Base-by-base conservation (phyloP, 2,797 vertebrate species). In the Lateolabrax maculatus region DNA sequence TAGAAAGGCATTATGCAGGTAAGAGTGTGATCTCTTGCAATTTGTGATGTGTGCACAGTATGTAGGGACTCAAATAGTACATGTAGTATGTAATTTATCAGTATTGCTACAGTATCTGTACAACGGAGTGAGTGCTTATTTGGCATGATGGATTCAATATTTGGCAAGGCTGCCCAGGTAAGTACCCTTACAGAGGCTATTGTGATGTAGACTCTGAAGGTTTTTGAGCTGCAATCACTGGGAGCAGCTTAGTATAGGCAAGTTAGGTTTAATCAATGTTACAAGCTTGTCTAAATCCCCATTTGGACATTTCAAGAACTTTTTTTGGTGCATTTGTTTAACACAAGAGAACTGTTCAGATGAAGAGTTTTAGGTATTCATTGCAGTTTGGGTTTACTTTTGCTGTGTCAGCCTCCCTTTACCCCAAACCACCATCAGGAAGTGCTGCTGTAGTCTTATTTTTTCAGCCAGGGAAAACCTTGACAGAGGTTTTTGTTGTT, bases 381-480 rank as follows among this genome's bases (percentile, higher is more conserved):
- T 46, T 67, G 8, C 25, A 48, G 25, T 48, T 52, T 46, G 21
- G n/a, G 4, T 79, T 77, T 63, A 68, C 25, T 31, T 80, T 46
- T 73, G 2, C 49, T 76, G 57, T 41, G 61, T 69, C 72, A 74
- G 41, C 69, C 37, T 75, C 27, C 18, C 9, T 80, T 73, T 69
- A 58, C 44, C 31, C 36, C 37, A 48, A 69, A 71, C 36, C 62
- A 56, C 10, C 39, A 46, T 9, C 53, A 58, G n/a, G 29, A 80
- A 61, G 43, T 43, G 21, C 64, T 71, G 36, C 66, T 53, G 36
- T 21, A 15, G 10, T 43, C 55, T 53, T 43, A 69, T 8, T 55
- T 70, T 55, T 11, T n/a, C n/a, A 68, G 55, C 2, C 16, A 2
- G 11, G 5, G n/a, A 23, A 63, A 78, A 41, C 18, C 44, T 57